Evolutionary conservation across 2,113 vertebrate genomes (phyloP), one percentile per base, ranked within the genome.

Genomic region (Zosterops pallidus): DNA sequence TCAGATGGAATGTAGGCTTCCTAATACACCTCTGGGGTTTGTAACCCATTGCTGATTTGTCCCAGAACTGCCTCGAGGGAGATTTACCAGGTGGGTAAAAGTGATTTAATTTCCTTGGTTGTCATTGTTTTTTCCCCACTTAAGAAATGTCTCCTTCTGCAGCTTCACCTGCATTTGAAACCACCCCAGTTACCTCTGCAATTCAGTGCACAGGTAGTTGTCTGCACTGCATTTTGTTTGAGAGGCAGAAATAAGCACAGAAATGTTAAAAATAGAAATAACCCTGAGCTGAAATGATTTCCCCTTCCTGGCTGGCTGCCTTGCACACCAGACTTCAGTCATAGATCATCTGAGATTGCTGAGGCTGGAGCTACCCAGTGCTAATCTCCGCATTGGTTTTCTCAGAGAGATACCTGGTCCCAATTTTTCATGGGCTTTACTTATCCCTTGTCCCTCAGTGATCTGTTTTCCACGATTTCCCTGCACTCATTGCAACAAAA

Each of bases 181-280:
- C 47, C 50, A 50, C 21, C 33, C 39, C 31, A 7, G 31, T 14
- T 56, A 39, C 47, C 33, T 63, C 69, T 89, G 52, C 49, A 82
- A 15, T 82, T 67, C 5, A 1, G 46, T 65, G 39, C 67, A 15
- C 47, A 67, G 68, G 55, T 65, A 69, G 55, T 18, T 1, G 1
- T 69, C 67, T 50, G 69, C 46, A 33, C 29, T 62, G 63, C 12
- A 7, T 90, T 95, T 72, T 68, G 35, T 87, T 82, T 83, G 89
- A 69, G 85, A 88, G 85, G 68, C 57, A 88, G 79, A 85, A 94
- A 81, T 62, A 86, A 94, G 67, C 64, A 46, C 14, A 67, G 46
- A 65, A 59, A 63, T 17, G 59, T 86, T 93, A 92, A 95, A 94
- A 93, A 91, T 52, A 92, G 86, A 78, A 91, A 81, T 85, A 85